Evolutionary conservation across 2,888 invertebrate species (phyloP).

Genomic region (Pterostichus madidus): DNA sequence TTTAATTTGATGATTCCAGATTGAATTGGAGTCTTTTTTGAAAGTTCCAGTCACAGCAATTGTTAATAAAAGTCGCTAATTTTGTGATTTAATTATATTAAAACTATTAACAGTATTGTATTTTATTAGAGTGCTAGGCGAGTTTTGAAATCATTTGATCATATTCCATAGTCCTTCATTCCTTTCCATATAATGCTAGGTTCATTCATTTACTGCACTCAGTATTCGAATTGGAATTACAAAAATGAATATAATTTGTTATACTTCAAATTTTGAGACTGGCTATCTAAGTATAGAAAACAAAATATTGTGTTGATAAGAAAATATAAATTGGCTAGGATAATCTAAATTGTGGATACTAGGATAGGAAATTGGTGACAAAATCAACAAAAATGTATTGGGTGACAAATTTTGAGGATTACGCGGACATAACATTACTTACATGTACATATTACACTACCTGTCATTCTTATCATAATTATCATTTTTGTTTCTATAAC

Average conservation of each 20-base stretch:
- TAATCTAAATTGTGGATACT: constrained; percentile 27
- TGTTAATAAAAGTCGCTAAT: neutral
- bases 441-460: constrained; percentile 6
- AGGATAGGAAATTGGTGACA: constrained; percentile 29
- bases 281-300: constrained; percentile 47
- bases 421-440: neutral
- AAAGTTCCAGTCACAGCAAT: neutral
- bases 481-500: neutral
- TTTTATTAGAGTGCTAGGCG: constrained; percentile 52
- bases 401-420: constrained; percentile 14
- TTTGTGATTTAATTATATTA: constrained; percentile 60
- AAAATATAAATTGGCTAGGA: constrained; percentile 48
- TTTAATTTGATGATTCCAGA: no score
- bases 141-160: constrained; percentile 22
- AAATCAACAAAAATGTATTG: constrained; percentile 15
- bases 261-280: constrained; percentile 36
- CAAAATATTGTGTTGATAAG: constrained; percentile 3
- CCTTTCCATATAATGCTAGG: constrained; percentile 31
- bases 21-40: no score
- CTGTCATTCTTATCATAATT: neutral
- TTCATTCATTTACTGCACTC: constrained; percentile 1
- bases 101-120: constrained; percentile 63
- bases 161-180: constrained; percentile 17
- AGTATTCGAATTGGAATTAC: constrained; percentile 43
- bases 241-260: neutral